Conservation (phyloP, 2,797 vertebrate genomes). For the Ammospiza maritima region DNA sequence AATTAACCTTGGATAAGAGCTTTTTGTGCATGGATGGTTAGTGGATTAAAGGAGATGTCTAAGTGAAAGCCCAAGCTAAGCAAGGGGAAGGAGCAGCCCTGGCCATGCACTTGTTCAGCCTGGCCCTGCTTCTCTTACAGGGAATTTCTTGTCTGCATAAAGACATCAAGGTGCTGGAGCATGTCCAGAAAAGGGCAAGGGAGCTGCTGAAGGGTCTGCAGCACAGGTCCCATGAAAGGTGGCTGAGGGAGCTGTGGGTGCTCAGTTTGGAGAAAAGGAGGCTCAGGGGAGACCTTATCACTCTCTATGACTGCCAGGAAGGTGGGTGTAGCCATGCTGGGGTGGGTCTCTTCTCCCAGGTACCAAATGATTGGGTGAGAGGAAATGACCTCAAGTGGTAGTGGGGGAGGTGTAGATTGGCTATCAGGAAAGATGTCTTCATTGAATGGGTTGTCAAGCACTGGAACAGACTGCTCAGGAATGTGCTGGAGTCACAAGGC, state of each 20-base stretch:
- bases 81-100: neutral
- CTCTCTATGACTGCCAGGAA: neutral
- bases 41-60: conserved; percentile 1
- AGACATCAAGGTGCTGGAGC: neutral
- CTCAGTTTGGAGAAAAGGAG: neutral
- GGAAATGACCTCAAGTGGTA: neutral
- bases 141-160: neutral
- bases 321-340: accelerated
- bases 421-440: neutral
- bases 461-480: neutral
- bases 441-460: neutral
- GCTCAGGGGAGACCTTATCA: neutral
- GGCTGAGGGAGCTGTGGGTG: neutral
- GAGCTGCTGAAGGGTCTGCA: neutral
- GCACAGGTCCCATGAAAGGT: neutral
- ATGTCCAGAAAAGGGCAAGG: neutral
- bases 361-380: neutral
- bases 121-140: accelerated
- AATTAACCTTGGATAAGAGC: conserved; percentile 64
- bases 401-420: no score
- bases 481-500: neutral
- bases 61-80: neutral
- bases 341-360: accelerated
- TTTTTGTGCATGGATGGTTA: conserved; percentile 57
- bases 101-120: neutral